Base-by-base conservation (phyloP, 2,797 vertebrate genomes). In the Falco novaeseelandiae region DNA sequence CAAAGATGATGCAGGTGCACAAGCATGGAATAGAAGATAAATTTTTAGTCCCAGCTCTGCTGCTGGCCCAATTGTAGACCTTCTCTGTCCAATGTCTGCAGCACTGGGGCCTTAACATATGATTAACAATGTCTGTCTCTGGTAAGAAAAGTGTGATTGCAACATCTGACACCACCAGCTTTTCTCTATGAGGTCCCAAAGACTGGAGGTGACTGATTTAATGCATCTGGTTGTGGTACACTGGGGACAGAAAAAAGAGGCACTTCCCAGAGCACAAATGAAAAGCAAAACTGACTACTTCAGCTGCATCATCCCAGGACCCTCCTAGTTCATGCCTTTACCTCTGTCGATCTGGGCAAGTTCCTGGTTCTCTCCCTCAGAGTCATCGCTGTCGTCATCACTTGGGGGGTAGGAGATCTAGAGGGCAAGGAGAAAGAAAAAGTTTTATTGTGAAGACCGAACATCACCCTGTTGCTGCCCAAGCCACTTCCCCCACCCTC, bases 271-370 rank as follows among this genome's bases (percentile, higher is more conserved):
- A 81, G 23, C 14, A 89, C 7, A 61, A 57, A 9, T n/a, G 38
- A 86, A 83, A 93, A 85, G 59, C 71, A 92, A 91, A 95, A 71
- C 7, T 29, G 54, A 65, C 48, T 80, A 91, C 79, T 80, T 92
- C 79, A 77, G 51, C 34, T 12, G 25, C 29, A 59, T 72, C 20
- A 78, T 83, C 36, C 70, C 51, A 14, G 65, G 57, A 71, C 70
- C 54, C 84, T 91, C 59, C 59, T 93, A 59, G 84, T 82, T 93
- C 67, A 57, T 77, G 59, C 59, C 59, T 96, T 98, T 97, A 99
- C 99, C 99, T 99, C 99, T 98, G 96, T 99, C 99, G 67, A 99
- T 99, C 97, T 99, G 99, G 96, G 98, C 99, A 97, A 99, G 98
- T 97, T 99, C 99, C 97, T 99, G 99, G 98, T 99, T 99, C 97